phyloP scores from a whole-genome alignment of 2,797 vertebrate genomes.

The Diplodus puntazzo region DNA sequence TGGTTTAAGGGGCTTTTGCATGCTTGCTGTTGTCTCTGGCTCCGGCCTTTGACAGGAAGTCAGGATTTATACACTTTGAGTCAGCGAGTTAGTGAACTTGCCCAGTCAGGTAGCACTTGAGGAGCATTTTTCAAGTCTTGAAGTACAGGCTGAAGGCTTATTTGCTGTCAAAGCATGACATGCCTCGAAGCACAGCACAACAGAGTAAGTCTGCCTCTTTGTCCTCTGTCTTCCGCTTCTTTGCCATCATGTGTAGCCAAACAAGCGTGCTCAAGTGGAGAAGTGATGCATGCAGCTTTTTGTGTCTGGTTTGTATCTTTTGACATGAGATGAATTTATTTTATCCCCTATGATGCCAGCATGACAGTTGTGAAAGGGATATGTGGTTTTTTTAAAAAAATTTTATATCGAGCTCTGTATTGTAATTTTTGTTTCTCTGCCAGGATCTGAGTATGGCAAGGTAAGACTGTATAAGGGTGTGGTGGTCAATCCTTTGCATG shows the following conservation, averaged over 20 bases:
- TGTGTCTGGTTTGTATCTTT: constrained; percentile 62
- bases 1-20: constrained; percentile 51
- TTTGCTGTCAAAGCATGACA: constrained; percentile 67
- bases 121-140: constrained; percentile 59
- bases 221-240: constrained; percentile 59
- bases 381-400: constrained; percentile 25
- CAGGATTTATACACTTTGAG: constrained; percentile 38
- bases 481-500: constrained; percentile 77
- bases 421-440: constrained; percentile 77
- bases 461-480: constrained; percentile 79
- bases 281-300: constrained; percentile 70
- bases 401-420: constrained; percentile 67
- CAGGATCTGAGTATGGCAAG: constrained; percentile 81
- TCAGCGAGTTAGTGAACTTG: constrained; percentile 57
- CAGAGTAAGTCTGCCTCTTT: constrained; percentile 61
- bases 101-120: constrained; percentile 63
- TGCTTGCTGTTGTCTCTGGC: constrained; percentile 49
- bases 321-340: constrained; percentile 56
- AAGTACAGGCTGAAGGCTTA: constrained; percentile 60
- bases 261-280: constrained; percentile 43
- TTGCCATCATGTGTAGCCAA: constrained; percentile 33
- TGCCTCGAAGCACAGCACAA: constrained; percentile 65
- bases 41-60: constrained; percentile 55
- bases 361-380: constrained; percentile 62
- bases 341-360: constrained; percentile 46